These are phyloP conservation scores for Alectoris magna DNA, from an alignment of 2,797 vertebrate species.

Conservation along the genomic window DNA sequence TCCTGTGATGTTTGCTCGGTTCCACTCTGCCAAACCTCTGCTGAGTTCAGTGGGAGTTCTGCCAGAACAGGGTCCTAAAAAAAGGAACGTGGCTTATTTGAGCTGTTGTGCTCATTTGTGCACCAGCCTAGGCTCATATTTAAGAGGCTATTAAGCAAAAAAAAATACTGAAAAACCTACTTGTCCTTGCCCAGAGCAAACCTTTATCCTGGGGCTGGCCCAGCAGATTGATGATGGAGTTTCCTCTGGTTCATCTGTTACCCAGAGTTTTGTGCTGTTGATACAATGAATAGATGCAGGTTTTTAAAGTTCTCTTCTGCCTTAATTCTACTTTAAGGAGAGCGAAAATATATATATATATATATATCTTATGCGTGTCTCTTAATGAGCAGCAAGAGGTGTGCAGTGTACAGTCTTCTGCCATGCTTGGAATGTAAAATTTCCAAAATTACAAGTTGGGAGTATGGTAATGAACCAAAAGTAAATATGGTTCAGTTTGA, in stretches of 20 bases:
- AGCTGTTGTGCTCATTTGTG: slow-evolving; percentile 12
- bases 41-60: slow-evolving; percentile 35
- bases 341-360: too few species aligned
- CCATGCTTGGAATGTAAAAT: slow-evolving; percentile 60
- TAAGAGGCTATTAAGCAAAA: slow-evolving; percentile 20
- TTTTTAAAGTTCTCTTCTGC: background rate
- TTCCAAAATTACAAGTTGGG: slow-evolving; percentile 62
- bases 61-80: slow-evolving; percentile 33
- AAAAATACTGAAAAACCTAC: background rate
- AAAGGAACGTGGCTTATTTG: slow-evolving; percentile 22
- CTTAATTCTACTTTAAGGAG: slow-evolving; percentile 10
- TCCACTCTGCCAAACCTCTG: slow-evolving; percentile 1
- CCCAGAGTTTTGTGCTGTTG: background rate
- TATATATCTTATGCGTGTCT: background rate
- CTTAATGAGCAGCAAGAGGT: background rate
- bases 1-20: background rate
- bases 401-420: slow-evolving; percentile 40
- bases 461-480: slow-evolving; percentile 74
- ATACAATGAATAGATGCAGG: background rate
- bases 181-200: slow-evolving; percentile 37
- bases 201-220: background rate
- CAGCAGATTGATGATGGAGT: background rate
- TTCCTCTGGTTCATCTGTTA: background rate
- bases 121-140: background rate
- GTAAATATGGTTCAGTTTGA: slow-evolving; percentile 59